These are phyloP conservation scores for Alloscopus bannaensis DNA, from an alignment of 2,888 invertebrate genomes.

Conservation along the genomic window DNA sequence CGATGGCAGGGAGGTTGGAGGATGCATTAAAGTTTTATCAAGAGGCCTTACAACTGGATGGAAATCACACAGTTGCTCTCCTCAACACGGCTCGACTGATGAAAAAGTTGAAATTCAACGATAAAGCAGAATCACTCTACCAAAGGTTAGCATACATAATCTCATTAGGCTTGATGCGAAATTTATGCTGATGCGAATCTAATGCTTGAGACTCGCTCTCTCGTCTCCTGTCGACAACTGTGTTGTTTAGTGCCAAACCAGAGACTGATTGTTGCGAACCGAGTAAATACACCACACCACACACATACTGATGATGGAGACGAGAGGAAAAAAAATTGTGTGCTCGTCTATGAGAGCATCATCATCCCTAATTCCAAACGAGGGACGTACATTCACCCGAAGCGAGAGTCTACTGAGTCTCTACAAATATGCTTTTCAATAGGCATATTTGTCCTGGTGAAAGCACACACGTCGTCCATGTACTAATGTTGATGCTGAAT, in stretches of 20 bases:
- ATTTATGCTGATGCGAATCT: conserved; percentile 70
- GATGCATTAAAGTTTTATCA: conserved; percentile 79
- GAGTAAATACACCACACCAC: too few relatives aligned
- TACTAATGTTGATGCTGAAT: too few relatives aligned
- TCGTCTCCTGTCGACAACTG: neutral
- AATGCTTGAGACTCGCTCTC: conserved; percentile 55
- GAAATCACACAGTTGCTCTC: conserved; percentile 79
- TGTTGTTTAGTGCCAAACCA: conserved; percentile 1
- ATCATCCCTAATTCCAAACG: too few relatives aligned
- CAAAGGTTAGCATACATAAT: conserved; percentile 69
- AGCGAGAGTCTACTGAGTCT: too few relatives aligned
- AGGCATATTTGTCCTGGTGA: too few relatives aligned
- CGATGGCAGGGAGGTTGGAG: conserved; percentile 77
- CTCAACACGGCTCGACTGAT: conserved; percentile 79
- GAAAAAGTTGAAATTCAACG: conserved; percentile 72
- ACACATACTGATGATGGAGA: too few relatives aligned
- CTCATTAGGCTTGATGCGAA: conserved; percentile 62
- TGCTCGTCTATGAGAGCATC: too few relatives aligned
- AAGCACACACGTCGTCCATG: too few relatives aligned
- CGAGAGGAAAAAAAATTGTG: too few relatives aligned
- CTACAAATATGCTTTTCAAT: too few relatives aligned
- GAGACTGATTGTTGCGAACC: conserved; percentile 4
- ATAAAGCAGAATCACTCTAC: conserved; percentile 72
- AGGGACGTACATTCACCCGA: too few relatives aligned
- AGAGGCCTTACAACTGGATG: conserved; percentile 78